Evolutionary conservation across 2,888 invertebrate species (phyloP), one percentile per base, ranked within the genome.

Genomic region (Alloplasta piceator): DNA sequence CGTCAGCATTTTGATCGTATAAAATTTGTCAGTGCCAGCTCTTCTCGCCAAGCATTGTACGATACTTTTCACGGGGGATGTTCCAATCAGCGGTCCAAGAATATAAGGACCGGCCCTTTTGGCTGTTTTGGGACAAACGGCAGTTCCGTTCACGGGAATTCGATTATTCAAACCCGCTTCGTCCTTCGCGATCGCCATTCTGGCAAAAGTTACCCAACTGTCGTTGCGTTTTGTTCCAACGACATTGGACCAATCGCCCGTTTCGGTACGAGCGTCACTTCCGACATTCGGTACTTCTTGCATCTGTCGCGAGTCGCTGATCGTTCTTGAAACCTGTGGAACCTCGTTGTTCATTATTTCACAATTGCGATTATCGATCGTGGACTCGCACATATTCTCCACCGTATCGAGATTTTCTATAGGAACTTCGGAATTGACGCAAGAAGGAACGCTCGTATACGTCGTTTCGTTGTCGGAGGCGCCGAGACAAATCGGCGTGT

Each of bases 1-100:
- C 4, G 94, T 93, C 80, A 94, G 89, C 79, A 89, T 90, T 84
- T 96, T 96, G 6, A 96, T 92, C 83, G 95, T 94, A 89, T 94
- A 96, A 90, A 95, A 96, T 72, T 95, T 94, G 91, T 96, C 95
- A 39, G 96, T 95, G 64, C 94, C 94, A 87, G 95, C 95, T 87
- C 94, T 95, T 74, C 95, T 93, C 5, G 96, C 96, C 82, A 97
- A 92, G 92, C 96, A 96, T 87, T 96, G 96, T 5, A 95, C 95
- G 87, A 97, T 96, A 90, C 96, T 96, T 89, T 95, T 94, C 0
- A 96, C 96, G 10, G 96, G 96, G 78, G 96, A 96, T 5, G 94
- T 95, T 0, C 96, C 96, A 41, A 96, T 92, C 84, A 95, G 94
- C 38, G 96, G 95, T 1, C 96, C 96, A 61, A 96, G 90, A 60